Evolutionary conservation across 2,888 invertebrate genomes (phyloP).

Genomic region (Nesidiocoris tenuis): DNA sequence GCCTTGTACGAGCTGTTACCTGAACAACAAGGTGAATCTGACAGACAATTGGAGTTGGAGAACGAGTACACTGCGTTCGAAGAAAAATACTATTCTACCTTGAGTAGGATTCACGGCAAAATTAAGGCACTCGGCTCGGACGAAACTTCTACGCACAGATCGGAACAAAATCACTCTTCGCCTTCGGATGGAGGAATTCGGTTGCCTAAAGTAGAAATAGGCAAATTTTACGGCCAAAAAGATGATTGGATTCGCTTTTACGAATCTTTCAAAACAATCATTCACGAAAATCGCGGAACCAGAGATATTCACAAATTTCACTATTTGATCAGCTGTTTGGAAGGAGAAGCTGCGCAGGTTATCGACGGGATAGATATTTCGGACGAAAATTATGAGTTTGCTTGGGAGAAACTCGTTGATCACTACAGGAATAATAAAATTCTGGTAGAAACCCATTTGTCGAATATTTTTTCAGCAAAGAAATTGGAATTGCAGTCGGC

Average conservation of each 20-base stretch:
- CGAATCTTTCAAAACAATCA: background rate
- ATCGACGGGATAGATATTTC: conserved; percentile 4
- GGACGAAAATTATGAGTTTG: conserved; percentile 14
- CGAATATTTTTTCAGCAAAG: background rate
- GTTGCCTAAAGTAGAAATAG: background rate
- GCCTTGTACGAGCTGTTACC: background rate
- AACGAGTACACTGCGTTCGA: background rate
- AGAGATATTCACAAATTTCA: conserved; percentile 6
- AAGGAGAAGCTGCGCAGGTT: background rate
- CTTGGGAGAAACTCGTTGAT: conserved; percentile 4
- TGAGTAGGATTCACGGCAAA: background rate
- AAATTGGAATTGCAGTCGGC: conserved; percentile 6
- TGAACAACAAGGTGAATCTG: background rate
- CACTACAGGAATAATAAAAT: conserved; percentile 9
- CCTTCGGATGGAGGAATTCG: background rate
- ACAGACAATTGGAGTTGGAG: background rate
- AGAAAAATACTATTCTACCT: background rate
- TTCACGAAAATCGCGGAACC: background rate
- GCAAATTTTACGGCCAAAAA: background rate
- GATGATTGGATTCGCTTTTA: conserved; percentile 14
- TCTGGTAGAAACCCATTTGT: conserved; percentile 5
- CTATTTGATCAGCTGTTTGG: conserved; percentile 1
- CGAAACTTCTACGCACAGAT: background rate
- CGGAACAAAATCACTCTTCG: background rate
- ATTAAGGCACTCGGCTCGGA: background rate